A percentile compares a stretch with the other conserved stretches of the same genome.
Evolutionary conservation across 2,888 invertebrate species (phyloP).

Genomic region (Cetonia aurata): DNA sequence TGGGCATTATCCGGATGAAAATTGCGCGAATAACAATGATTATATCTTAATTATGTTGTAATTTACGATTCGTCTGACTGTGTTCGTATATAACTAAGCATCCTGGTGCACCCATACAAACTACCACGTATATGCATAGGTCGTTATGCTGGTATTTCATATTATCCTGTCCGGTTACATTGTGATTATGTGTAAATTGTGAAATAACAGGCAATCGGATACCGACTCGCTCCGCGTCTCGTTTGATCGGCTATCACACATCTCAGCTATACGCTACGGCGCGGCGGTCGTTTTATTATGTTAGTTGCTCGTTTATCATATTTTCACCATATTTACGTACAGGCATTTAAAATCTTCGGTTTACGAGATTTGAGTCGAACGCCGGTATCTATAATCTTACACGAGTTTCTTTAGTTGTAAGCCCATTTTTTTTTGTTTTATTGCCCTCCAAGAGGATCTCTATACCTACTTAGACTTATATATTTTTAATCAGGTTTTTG

Average conservation of each 20-base stretch:
- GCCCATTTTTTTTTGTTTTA: no score
- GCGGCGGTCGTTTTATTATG: not conserved
- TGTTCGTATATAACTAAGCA: no score
- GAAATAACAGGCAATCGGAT: conserved; percentile 35
- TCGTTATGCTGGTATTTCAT: conserved; percentile 30
- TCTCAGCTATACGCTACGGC: not conserved
- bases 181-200: conserved; percentile 44
- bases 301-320: conserved; percentile 15
- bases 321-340: not conserved
- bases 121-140: not conserved
- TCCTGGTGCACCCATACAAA: not conserved
- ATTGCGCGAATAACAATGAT: conserved; percentile 29
- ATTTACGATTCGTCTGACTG: not conserved
- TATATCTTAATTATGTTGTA: conserved; percentile 32
- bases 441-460: no score
- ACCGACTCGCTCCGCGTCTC: not conserved
- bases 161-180: conserved; percentile 30
- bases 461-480: no score
- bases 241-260: conserved; percentile 25
- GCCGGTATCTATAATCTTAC: no score
- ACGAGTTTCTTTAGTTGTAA: no score
- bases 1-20: conserved; percentile 11
- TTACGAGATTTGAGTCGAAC: no score
- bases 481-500: no score
- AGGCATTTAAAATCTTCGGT: no score